These are phyloP conservation scores for Desoria tigrina DNA, from an alignment of 2,888 invertebrate genomes.

Conservation along the genomic window DNA sequence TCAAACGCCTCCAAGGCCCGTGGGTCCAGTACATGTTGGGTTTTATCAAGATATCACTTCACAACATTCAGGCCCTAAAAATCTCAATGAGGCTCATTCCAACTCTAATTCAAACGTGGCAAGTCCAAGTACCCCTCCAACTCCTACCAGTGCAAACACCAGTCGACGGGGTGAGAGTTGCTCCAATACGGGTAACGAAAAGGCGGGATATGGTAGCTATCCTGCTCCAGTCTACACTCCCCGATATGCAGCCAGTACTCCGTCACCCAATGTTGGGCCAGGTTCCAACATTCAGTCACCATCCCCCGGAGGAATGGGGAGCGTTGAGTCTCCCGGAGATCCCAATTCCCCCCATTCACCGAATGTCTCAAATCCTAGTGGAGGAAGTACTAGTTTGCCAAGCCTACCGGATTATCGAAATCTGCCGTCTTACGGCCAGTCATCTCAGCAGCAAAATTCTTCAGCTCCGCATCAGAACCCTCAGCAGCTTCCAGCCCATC, in stretches of 20 bases:
- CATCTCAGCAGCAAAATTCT: slow-evolving; percentile 28
- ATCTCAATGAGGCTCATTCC: slow-evolving; percentile 40
- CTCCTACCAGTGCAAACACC: slow-evolving; percentile 60
- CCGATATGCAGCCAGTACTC: slow-evolving; percentile 40
- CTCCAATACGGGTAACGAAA: slow-evolving; percentile 9
- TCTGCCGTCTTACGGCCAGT: not conserved
- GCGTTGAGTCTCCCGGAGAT: slow-evolving; percentile 36
- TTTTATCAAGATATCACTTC: slow-evolving; percentile 77
- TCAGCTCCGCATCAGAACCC: slow-evolving; percentile 24
- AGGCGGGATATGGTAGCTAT: slow-evolving; percentile 22
- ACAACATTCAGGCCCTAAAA: slow-evolving; percentile 54
- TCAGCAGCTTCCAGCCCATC: slow-evolving; percentile 12
- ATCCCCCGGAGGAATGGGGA: slow-evolving; percentile 33
- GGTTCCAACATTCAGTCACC: slow-evolving; percentile 35
- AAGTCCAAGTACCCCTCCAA: slow-evolving; percentile 48
- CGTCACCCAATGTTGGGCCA: slow-evolving; percentile 40
- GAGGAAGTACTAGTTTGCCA: not conserved
- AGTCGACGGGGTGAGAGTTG: slow-evolving; percentile 47
- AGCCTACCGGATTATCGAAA: slow-evolving; percentile 33
- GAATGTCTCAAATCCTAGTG: slow-evolving; percentile 33
- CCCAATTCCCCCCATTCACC: slow-evolving; percentile 40
- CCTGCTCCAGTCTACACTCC: slow-evolving; percentile 39
- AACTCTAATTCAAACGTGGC: slow-evolving; percentile 42
- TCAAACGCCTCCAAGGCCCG: slow-evolving; percentile 65
- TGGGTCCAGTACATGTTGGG: slow-evolving; percentile 79